Percentiles rank a stretch among this genome's conserved stretches.
Evolutionary conservation across 2,797 vertebrate species (phyloP).

Genomic region (Coreius guichenoti): DNA sequence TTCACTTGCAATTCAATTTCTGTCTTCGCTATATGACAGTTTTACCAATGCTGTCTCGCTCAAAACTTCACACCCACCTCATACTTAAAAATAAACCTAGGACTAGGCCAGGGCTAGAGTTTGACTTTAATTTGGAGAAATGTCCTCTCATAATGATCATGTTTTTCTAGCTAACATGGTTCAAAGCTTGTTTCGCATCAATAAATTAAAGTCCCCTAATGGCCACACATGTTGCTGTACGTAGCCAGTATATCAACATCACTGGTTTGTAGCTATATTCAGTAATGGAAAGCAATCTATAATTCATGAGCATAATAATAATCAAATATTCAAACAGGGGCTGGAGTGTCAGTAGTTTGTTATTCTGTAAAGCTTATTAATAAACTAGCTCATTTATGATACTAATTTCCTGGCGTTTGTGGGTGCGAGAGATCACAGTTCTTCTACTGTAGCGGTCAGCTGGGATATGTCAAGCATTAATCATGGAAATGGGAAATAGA

Average conservation of each 20-base stretch:
- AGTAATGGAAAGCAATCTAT: slow-evolving; percentile 35
- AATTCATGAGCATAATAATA: slow-evolving; percentile 37
- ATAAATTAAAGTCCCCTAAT: slow-evolving; percentile 30
- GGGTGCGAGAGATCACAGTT: slow-evolving; percentile 24
- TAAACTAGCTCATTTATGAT: slow-evolving; percentile 26
- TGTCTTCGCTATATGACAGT: slow-evolving; percentile 34
- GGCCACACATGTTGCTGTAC: slow-evolving; percentile 19
- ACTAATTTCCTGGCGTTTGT: slow-evolving; percentile 14
- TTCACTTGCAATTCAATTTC: slow-evolving; percentile 47
- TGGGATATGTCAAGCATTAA: slow-evolving; percentile 66
- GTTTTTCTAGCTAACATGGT: slow-evolving; percentile 22
- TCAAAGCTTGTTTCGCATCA: slow-evolving; percentile 30
- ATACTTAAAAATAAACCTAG: slow-evolving; percentile 28
- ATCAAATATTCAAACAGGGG: slow-evolving; percentile 42
- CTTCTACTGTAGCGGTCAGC: slow-evolving; percentile 50
- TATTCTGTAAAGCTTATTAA: slow-evolving; percentile 29
- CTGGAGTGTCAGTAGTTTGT: slow-evolving; percentile 27
- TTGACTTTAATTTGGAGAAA: slow-evolving; percentile 13
- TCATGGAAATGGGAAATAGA: slow-evolving; percentile 75
- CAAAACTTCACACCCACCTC: slow-evolving; percentile 16
- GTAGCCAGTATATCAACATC: slow-evolving; percentile 15
- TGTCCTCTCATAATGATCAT: not conserved
- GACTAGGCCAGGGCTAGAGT: not conserved
- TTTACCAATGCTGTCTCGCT: slow-evolving; percentile 5
- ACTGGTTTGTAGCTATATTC: slow-evolving; percentile 26